Percentiles rank a stretch among this genome's conserved stretches.
Conservation (phyloP, 1,140 invertebrate genomes). For the Orius insidiosus region DNA sequence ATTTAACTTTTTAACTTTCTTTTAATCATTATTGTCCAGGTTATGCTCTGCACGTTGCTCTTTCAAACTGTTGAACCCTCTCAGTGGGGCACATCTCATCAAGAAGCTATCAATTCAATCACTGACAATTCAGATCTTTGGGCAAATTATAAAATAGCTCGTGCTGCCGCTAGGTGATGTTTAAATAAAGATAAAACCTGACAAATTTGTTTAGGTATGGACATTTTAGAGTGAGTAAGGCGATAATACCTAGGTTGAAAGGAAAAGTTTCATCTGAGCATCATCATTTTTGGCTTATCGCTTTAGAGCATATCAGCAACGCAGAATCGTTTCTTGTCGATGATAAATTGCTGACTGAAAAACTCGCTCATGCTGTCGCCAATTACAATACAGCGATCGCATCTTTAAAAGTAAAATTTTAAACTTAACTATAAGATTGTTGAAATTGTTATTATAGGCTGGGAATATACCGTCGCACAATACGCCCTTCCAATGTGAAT, state of each 20-base stretch:
- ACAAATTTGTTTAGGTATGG: conserved; percentile 51
- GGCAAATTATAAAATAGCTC: conserved; percentile 70
- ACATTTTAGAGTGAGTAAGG: conserved; percentile 53
- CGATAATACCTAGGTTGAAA: conserved; percentile 45
- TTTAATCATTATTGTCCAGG: conserved; percentile 23
- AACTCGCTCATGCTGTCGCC: conserved; percentile 40
- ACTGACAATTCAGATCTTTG: conserved; percentile 49
- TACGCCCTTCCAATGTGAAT: conserved; percentile 63
- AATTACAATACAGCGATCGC: conserved; percentile 47
- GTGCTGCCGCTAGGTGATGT: conserved; percentile 56
- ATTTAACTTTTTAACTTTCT: conserved; percentile 1
- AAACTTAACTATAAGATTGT: background rate
- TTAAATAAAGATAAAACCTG: background rate
- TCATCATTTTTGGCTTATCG: conserved; percentile 75
- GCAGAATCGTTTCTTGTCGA: conserved; percentile 23
- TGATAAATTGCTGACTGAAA: conserved; percentile 30
- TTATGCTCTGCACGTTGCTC: conserved; percentile 60
- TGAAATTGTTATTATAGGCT: conserved; percentile 27
- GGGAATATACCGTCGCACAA: conserved; percentile 45
- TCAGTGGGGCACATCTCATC: conserved; percentile 39
- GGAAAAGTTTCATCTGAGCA: conserved; percentile 73
- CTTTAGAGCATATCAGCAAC: conserved; percentile 47
- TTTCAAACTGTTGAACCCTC: conserved; percentile 49
- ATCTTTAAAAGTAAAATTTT: conserved; percentile 41
- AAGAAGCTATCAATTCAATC: conserved; percentile 35